Conservation (phyloP, 2,888 invertebrate genomes). For the Drosophila pseudotakahashii region DNA sequence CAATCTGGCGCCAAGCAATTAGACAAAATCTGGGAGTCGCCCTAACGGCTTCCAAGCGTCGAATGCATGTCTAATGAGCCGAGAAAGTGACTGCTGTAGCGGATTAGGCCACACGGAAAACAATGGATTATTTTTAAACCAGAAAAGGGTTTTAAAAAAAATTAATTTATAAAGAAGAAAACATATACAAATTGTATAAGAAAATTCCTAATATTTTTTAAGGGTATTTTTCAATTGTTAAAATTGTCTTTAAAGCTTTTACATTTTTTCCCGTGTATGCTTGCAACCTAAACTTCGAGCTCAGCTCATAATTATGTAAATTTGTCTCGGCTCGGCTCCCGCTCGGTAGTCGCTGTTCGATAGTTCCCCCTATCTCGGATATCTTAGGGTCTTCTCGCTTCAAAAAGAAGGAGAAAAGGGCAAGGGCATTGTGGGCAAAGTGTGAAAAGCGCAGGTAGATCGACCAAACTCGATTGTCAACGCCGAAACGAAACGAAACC, state of each 20-base stretch:
- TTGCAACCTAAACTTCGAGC: slow-evolving; percentile 10
- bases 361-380: slow-evolving; percentile 18
- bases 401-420: slow-evolving; percentile 3
- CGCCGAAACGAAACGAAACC: slow-evolving; percentile 27
- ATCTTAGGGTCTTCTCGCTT: neutral
- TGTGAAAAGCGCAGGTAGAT: slow-evolving; percentile 74
- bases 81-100: slow-evolving; percentile 62
- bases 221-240: too few species aligned
- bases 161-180: too few species aligned
- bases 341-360: slow-evolving; percentile 59
- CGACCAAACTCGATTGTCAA: slow-evolving; percentile 53
- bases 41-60: slow-evolving; percentile 68
- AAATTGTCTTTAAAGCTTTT: neutral
- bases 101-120: slow-evolving; percentile 22
- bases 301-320: slow-evolving; percentile 80
- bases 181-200: too few species aligned
- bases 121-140: neutral
- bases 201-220: too few species aligned
- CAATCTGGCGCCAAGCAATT: slow-evolving; percentile 74
- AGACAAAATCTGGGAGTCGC: slow-evolving; percentile 61
- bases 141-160: too few species aligned
- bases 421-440: slow-evolving; percentile 63
- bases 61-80: slow-evolving; percentile 78
- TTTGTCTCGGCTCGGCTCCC: slow-evolving; percentile 57
- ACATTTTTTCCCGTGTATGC: slow-evolving; percentile 12